Conservation (phyloP, 2,888 invertebrate genomes). For the Apodemia duryi region DNA sequence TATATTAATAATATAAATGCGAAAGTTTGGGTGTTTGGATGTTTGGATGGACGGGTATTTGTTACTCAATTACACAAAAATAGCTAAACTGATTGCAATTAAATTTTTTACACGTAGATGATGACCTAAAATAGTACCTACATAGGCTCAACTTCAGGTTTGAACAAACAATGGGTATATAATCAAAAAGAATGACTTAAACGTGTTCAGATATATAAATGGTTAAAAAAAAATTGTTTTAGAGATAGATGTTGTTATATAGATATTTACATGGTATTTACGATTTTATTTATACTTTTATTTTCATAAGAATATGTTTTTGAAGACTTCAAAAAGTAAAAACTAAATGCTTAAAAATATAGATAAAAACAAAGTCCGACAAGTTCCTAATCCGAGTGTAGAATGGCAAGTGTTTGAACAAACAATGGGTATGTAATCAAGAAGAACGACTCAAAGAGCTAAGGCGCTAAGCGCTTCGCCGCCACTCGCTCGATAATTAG, state of each 20-base stretch:
- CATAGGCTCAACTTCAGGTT: constrained; percentile 8
- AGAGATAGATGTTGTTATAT: too few relatives aligned
- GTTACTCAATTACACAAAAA: too few relatives aligned
- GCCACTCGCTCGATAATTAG: constrained; percentile 64
- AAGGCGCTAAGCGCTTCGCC: constrained; percentile 43
- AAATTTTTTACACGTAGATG: too few relatives aligned
- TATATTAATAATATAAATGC: too few relatives aligned
- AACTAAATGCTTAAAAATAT: background rate
- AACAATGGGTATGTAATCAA: constrained; percentile 66
- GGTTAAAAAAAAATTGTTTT: too few relatives aligned
- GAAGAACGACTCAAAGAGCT: constrained; percentile 39
- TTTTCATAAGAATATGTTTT: too few relatives aligned
- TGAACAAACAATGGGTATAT: constrained; percentile 61
- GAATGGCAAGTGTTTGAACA: constrained; percentile 31
- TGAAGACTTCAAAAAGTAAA: background rate
- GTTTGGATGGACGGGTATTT: too few relatives aligned
- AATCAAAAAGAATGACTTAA: constrained; percentile 43
- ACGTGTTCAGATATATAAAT: background rate
- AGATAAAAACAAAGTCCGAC: constrained; percentile 18
- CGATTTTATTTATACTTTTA: too few relatives aligned
- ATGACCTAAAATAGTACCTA: too few relatives aligned
- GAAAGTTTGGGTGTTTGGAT: too few relatives aligned
- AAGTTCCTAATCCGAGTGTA: constrained; percentile 33
- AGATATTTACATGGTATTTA: too few relatives aligned
- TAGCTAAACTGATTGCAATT: too few relatives aligned